These are phyloP conservation scores for Cyanoliseus patagonus DNA, from an alignment of 2,113 vertebrate genomes.

Conservation along the genomic window DNA sequence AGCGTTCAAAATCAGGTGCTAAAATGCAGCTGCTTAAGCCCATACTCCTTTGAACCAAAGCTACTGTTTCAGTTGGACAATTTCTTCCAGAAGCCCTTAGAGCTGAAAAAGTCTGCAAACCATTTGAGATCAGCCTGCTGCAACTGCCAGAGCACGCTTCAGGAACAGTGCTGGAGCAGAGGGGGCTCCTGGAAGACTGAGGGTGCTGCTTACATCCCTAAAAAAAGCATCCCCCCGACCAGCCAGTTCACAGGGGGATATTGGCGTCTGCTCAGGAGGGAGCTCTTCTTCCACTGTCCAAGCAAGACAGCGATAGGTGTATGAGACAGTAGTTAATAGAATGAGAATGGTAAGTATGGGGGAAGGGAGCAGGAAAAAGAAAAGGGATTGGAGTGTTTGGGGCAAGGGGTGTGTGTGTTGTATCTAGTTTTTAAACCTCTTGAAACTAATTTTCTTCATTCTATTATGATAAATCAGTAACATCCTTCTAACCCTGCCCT, in stretches of 20 bases:
- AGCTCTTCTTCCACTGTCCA: conserved; percentile 19
- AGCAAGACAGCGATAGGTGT: conserved; percentile 49
- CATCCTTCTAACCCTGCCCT: background rate
- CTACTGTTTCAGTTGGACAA: conserved; percentile 59
- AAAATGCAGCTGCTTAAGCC: conserved; percentile 49
- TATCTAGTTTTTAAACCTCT: background rate
- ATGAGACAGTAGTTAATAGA: background rate
- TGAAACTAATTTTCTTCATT: conserved; percentile 42
- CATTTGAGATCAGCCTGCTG: conserved; percentile 18
- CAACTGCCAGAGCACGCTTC: conserved; percentile 1
- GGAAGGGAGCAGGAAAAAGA: background rate
- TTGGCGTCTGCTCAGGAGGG: conserved; percentile 47
- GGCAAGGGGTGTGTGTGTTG: background rate
- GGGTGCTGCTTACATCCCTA: conserved; percentile 11
- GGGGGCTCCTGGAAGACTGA: conserved; percentile 25
- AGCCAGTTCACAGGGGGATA: conserved; percentile 44
- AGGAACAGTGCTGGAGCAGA: conserved; percentile 1
- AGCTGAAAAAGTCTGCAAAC: conserved; percentile 12
- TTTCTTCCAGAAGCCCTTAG: conserved; percentile 45
- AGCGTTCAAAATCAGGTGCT: conserved; percentile 57
- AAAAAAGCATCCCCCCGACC: conserved; percentile 32
- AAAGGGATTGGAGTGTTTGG: background rate
- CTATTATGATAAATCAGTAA: conserved; percentile 19
- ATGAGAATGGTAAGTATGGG: background rate
- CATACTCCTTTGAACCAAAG: conserved; percentile 45